phyloP scores from a whole-genome alignment of 2,113 vertebrate genomes.

The Nothobranchius furzeri region DNA sequence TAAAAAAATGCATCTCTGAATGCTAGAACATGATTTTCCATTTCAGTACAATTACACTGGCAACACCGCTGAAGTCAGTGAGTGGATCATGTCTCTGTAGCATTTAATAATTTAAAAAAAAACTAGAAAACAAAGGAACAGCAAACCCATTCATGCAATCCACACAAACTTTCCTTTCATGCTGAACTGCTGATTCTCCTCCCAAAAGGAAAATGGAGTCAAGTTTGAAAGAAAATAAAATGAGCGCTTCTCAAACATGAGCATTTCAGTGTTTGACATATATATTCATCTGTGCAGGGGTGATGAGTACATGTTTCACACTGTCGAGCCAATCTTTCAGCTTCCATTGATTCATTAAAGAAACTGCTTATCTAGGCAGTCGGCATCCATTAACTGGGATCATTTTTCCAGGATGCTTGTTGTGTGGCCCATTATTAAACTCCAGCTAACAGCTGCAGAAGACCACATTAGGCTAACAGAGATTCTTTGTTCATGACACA shows the following conservation, averaged over 20 bases:
- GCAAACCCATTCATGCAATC: conserved; percentile 31
- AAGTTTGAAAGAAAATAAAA: conserved; percentile 34
- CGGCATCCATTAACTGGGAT: conserved; percentile 63
- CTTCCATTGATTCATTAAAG: conserved; percentile 53
- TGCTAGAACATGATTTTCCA: too few relatives aligned
- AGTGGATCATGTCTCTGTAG: conserved; percentile 20
- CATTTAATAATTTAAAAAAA: conserved; percentile 39
- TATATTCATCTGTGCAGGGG: conserved; percentile 45
- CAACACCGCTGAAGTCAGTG: conserved; percentile 17
- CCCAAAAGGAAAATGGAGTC: conserved; percentile 24
- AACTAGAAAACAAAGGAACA: conserved; percentile 5
- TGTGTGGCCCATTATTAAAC: conserved; percentile 68
- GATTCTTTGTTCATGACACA: conserved; percentile 60
- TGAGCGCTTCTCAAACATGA: conserved; percentile 19
- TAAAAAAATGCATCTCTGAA: too few relatives aligned
- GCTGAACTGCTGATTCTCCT: conserved; percentile 9
- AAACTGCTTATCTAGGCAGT: conserved; percentile 58
- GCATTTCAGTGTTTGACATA: conserved; percentile 29
- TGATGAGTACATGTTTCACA: conserved; percentile 37
- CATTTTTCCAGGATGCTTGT: conserved; percentile 56
- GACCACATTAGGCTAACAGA: conserved; percentile 52
- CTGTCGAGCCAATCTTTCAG: conserved; percentile 43
- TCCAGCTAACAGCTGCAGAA: conserved; percentile 67
- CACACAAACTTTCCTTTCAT: conserved; percentile 5
- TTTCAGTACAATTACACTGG: too few relatives aligned